A percentile compares a stretch with the other conserved stretches of the same genome.
Evolutionary conservation across 2,113 vertebrate species (phyloP).

Genomic region (Eolophus roseicapilla): DNA sequence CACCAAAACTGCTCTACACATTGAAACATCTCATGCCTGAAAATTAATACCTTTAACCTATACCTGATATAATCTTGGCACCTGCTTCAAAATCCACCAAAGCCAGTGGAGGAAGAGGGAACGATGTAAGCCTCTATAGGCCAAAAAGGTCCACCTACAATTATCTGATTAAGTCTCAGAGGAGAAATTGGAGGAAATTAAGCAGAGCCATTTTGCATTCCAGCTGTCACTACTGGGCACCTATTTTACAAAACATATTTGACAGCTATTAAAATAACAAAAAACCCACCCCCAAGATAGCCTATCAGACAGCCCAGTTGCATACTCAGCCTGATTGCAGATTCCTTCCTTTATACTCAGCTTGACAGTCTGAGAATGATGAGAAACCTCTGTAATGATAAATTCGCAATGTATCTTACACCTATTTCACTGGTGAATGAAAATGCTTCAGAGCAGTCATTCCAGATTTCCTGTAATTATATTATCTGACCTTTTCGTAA

Average conservation of each 20-base stretch:
- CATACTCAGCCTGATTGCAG: background rate
- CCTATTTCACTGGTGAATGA: background rate
- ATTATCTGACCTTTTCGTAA: background rate
- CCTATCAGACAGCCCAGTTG: background rate
- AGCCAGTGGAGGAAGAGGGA: background rate
- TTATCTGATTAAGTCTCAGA: background rate
- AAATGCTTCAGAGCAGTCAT: background rate
- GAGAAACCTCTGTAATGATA: background rate
- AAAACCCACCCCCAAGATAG: rapidly evolving
- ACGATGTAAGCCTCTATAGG: background rate
- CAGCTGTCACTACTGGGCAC: background rate
- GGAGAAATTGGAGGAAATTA: background rate
- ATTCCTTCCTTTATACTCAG: background rate
- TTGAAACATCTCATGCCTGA: background rate
- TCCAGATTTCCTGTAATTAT: background rate
- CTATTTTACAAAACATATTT: background rate
- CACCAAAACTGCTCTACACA: background rate
- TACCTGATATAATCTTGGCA: background rate
- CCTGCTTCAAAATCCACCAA: background rate
- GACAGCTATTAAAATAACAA: background rate
- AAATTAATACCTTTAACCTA: background rate
- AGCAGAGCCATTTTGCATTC: background rate
- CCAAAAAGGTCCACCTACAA: background rate
- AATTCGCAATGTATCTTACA: background rate
- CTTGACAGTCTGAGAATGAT: background rate